Evolutionary conservation across 2,113 vertebrate species (phyloP).

Genomic region (Acrocephalus kingi): DNA sequence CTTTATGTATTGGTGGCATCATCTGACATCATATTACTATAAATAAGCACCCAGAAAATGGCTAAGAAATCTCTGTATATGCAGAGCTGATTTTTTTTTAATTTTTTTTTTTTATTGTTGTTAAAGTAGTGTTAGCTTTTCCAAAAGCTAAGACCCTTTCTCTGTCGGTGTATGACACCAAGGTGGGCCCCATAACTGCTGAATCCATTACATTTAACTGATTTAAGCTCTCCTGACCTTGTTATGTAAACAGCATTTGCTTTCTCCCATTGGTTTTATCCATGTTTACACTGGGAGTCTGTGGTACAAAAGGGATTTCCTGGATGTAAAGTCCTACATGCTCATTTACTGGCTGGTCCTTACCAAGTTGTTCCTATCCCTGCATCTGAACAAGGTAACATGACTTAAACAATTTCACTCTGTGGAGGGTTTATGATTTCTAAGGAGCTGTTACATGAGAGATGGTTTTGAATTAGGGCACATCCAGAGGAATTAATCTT

Average conservation of each 20-base stretch:
- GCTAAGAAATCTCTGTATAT: not conserved
- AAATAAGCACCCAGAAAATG: not conserved
- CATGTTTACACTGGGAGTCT: not conserved
- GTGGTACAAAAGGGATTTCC: not conserved
- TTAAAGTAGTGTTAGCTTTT: not conserved
- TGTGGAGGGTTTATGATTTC: not conserved
- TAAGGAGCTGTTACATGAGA: not conserved
- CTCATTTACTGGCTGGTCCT: not conserved
- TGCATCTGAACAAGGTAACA: not conserved
- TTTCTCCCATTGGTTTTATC: not conserved
- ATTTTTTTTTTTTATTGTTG: too few species aligned
- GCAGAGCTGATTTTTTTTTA: not conserved
- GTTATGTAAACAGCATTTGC: not conserved
- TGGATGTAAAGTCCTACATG: not conserved
- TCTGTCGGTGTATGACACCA: not conserved
- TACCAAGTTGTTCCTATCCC: not conserved
- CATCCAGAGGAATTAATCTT: not conserved
- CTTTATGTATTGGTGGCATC: not conserved
- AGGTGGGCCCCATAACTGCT: not conserved
- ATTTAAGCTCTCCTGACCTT: not conserved
- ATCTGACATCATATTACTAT: not conserved
- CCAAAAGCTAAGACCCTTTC: not conserved
- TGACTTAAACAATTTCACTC: not conserved
- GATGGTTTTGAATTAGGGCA: not conserved
- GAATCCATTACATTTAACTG: not conserved